These are phyloP conservation scores for Pseudocheirus occidentalis DNA, from an alignment of 2,797 vertebrate species.

Conservation along the genomic window DNA sequence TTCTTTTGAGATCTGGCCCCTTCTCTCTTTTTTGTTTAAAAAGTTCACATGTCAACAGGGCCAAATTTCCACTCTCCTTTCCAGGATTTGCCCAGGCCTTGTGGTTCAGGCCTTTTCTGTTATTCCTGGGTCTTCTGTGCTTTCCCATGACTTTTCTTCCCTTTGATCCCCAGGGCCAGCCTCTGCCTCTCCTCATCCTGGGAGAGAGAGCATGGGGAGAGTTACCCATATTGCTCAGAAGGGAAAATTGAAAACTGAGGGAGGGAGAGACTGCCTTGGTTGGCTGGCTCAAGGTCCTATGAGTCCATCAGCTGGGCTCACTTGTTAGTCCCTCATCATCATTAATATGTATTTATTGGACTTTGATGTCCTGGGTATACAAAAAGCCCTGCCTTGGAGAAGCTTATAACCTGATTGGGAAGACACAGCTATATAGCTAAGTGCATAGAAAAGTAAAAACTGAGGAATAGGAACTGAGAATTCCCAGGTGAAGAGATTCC, in stretches of 20 bases:
- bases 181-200: constrained; percentile 10
- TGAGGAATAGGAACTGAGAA: neutral
- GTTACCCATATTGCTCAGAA: neutral
- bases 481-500: neutral
- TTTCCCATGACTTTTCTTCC: neutral
- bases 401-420: neutral
- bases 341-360: neutral
- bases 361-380: neutral
- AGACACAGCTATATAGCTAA: neutral
- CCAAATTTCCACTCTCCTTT: neutral
- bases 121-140: neutral
- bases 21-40: constrained; percentile 21
- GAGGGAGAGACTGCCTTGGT: neutral
- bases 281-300: neutral
- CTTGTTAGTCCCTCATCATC: neutral
- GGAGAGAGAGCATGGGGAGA: neutral
- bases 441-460: neutral
- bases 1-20: constrained; percentile 66
- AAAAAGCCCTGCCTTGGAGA: neutral
- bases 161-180: neutral
- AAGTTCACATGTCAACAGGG: constrained; percentile 65
- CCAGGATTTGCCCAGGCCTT: neutral
- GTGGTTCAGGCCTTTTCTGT: neutral
- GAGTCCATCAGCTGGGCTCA: neutral
- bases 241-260: neutral